phyloP scores from a whole-genome alignment of 1,140 invertebrate species.

The Argopecten irradians region DNA sequence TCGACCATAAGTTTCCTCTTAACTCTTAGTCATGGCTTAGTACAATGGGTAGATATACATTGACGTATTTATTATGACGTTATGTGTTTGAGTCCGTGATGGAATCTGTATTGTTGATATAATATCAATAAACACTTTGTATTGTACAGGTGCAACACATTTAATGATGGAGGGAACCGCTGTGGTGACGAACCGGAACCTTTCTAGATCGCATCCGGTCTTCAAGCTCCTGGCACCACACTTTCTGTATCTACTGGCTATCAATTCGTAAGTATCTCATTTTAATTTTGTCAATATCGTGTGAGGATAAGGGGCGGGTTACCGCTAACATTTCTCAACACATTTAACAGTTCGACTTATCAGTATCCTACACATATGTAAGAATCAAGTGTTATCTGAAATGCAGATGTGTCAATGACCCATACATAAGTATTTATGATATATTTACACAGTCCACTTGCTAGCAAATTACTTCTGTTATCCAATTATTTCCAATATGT shows the following conservation, averaged over 20 bases:
- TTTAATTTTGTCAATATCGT: not conserved
- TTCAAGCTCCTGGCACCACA: conserved; percentile 78
- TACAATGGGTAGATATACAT: not conserved
- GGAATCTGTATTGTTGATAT: not conserved
- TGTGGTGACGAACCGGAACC: conserved; percentile 75
- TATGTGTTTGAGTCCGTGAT: not conserved
- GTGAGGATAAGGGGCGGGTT: not conserved
- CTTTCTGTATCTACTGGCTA: conserved; percentile 77
- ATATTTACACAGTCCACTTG: no score
- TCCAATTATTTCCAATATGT: no score
- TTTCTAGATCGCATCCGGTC: conserved; percentile 78
- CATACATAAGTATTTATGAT: no score
- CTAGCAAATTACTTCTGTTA: no score
- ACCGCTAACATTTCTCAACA: not conserved
- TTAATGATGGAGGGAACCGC: conserved; percentile 77
- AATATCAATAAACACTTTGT: not conserved
- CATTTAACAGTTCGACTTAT: not conserved
- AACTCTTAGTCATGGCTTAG: not conserved
- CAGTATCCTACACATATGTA: no score
- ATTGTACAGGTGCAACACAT: conserved; percentile 73
- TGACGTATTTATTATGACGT: not conserved
- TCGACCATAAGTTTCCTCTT: no score
- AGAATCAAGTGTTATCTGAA: no score
- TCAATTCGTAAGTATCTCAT: conserved; percentile 64
- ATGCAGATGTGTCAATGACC: no score